phyloP scores from a whole-genome alignment of 2,797 vertebrate genomes.

The Acanthornis magna region DNA sequence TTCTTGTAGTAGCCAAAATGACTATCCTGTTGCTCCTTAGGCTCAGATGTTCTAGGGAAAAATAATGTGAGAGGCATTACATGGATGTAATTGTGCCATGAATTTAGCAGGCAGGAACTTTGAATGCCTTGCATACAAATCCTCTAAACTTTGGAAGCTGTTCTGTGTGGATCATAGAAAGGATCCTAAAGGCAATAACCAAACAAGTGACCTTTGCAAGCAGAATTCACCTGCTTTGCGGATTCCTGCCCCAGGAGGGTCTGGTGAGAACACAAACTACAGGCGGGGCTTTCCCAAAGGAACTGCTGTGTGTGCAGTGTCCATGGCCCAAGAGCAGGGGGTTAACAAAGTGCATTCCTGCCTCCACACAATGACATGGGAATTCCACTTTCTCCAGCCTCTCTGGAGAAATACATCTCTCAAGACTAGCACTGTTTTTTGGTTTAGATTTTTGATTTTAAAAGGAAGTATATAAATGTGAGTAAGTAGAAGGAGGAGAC shows the following conservation, averaged over 20 bases:
- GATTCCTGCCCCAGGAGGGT: neutral
- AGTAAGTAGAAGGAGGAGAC: neutral
- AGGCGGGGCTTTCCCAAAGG: neutral
- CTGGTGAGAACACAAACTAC: neutral
- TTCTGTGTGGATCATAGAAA: neutral
- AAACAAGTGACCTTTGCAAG: neutral
- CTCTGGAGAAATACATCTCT: neutral
- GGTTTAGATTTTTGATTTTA: neutral
- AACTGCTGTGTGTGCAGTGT: fast-evolving
- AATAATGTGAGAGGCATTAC: neutral
- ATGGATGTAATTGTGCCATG: neutral
- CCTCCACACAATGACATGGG: neutral
- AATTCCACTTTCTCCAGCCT: neutral
- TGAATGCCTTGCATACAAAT: neutral
- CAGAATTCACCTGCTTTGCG: neutral
- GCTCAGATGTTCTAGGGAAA: neutral
- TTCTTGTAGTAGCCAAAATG: neutral
- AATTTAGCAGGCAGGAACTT: neutral
- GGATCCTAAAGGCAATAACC: neutral
- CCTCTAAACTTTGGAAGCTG: neutral
- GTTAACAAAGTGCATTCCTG: fast-evolving
- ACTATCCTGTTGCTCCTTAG: neutral
- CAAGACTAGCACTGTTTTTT: neutral
- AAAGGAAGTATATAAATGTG: neutral
- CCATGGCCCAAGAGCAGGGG: fast-evolving